These are phyloP conservation scores for Anthonomus grandis DNA, from an alignment of 1,140 invertebrate genomes.

Conservation along the genomic window DNA sequence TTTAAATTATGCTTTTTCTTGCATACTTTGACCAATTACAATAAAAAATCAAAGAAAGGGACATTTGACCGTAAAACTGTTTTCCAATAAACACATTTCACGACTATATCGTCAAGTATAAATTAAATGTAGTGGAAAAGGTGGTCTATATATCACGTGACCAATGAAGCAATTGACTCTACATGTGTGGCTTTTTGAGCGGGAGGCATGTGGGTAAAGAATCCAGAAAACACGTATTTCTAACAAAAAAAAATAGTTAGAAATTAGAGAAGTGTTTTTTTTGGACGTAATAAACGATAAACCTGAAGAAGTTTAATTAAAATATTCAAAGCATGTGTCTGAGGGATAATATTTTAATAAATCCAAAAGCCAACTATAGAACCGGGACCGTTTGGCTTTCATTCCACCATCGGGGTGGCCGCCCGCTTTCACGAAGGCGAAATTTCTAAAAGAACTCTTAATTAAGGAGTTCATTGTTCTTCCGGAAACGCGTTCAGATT, in stretches of 20 bases:
- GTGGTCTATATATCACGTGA: not conserved
- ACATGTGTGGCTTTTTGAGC: no score
- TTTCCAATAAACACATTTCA: no score
- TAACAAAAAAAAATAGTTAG: not conserved
- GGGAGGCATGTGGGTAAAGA: no score
- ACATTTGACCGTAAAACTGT: no score
- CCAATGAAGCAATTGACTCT: not conserved
- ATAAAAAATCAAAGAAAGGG: no score
- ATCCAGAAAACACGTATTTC: not conserved
- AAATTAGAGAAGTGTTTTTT: not conserved
- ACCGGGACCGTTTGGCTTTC: no score
- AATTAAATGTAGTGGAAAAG: not conserved
- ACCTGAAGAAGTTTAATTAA: not conserved
- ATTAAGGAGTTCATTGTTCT: constrained; percentile 44
- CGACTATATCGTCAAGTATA: no score
- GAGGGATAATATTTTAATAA: constrained; percentile 19
- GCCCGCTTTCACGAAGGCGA: constrained; percentile 15
- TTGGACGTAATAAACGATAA: not conserved
- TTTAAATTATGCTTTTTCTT: no score
- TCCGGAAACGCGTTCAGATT: constrained; percentile 33
- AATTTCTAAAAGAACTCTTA: constrained; percentile 41
- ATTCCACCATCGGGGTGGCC: constrained; percentile 5
- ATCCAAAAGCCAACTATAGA: constrained; percentile 16
- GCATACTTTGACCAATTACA: no score
- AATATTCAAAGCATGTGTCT: constrained; percentile 14